A percentile compares a stretch with the other conserved stretches of the same genome.
Conservation (phyloP, 2,797 vertebrate genomes). For the Sebastes paucispinis region DNA sequence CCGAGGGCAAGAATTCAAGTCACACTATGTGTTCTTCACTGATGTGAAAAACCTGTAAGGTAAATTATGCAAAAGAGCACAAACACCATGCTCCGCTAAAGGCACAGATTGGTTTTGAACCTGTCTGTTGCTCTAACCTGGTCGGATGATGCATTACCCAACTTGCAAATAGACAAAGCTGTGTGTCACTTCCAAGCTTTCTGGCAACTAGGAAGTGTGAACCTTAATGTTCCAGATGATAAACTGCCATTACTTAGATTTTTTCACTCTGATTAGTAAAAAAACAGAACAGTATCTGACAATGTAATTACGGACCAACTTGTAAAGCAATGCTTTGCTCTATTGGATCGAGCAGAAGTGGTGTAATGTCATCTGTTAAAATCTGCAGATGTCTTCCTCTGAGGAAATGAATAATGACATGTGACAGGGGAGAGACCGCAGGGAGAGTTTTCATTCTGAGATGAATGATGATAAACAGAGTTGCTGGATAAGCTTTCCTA, state of each 20-base stretch:
- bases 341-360: background rate
- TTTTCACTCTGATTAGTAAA: background rate
- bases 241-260: background rate
- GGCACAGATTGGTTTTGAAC: background rate
- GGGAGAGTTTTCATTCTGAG: constrained; percentile 26
- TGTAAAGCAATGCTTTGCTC: background rate
- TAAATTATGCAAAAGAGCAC: constrained; percentile 15
- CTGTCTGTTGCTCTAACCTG: background rate
- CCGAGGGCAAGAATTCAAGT: constrained; percentile 2
- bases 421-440: constrained; percentile 26
- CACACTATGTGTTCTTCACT: background rate
- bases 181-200: background rate
- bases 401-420: constrained; percentile 38
- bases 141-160: background rate
- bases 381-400: constrained; percentile 19
- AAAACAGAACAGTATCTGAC: background rate
- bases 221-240: background rate
- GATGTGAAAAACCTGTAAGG: background rate
- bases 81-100: background rate
- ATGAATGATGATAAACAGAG: constrained; percentile 53
- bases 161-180: background rate
- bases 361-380: constrained; percentile 19
- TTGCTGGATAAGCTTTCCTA: constrained; percentile 27
- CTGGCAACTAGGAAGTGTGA: background rate
- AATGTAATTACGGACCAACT: background rate